Base-by-base conservation (phyloP, 1,140 invertebrate genomes). In the Cephus cinctus region DNA sequence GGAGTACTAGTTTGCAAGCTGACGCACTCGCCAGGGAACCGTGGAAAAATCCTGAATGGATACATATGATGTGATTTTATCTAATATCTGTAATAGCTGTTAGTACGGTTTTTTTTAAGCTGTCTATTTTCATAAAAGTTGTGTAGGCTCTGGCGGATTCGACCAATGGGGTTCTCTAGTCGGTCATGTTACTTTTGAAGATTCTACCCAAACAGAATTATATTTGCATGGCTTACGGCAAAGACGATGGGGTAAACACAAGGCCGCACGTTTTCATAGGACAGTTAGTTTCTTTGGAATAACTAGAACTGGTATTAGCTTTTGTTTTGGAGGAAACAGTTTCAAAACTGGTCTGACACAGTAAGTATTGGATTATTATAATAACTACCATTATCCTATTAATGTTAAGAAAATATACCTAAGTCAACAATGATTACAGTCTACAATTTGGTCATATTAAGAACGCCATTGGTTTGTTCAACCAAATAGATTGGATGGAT, bases 1-100 rank as follows among this genome's bases (percentile, higher is more conserved):
- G 78, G 64, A 82, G 68, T 51, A 52, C 65, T 11, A 49, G 64
- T 27, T 63, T 81, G 12, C 66, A 81, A 2, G 76, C 79, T 2
- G 75, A 80, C 49, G 73, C 76, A 5, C 65, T 85, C 21, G 82
- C 82, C 3, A 53, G 70, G 14, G 81, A 85, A 51, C 65, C 69
- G 0, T 82, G 80, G 80, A 75, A 69, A 44, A 61, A 71, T 49
- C 57, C 61, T 2, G 41, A 72, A 20, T 82, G 78, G 63, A 54
- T 57, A 14, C 43, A 64, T 22, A 58, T 63, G 49, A 57, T 69
- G 65, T 74, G 60, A 69, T 44, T 21, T 47, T 32, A 25, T 31
- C 30, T 47, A 20, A 9, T 14, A 47, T 22, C 34, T 48, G 27
- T 34, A 34, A 46, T 50, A 31, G 22, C 16, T n/a, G 8, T 20